Conservation (phyloP, 2,113 vertebrate genomes). For the Catagonus wagneri region DNA sequence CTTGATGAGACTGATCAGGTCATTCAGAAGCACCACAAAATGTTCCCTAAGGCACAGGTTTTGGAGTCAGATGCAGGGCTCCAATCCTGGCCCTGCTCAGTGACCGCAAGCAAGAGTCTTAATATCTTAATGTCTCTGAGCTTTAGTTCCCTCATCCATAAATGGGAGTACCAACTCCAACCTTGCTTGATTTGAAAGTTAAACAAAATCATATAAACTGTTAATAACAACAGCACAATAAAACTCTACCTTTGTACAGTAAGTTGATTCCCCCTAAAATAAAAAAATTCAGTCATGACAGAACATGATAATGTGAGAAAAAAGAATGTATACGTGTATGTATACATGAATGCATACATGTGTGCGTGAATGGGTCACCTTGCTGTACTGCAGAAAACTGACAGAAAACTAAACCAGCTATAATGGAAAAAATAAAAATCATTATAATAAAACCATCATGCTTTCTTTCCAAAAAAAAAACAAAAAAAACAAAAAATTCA, state of each 20-base stretch:
- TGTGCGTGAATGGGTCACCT: too few relatives aligned
- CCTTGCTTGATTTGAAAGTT: background rate
- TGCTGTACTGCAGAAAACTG: too few relatives aligned
- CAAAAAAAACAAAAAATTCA: background rate
- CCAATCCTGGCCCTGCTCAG: background rate
- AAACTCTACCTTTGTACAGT: background rate
- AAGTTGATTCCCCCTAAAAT: background rate
- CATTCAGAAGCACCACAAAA: background rate
- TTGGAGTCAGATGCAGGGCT: background rate
- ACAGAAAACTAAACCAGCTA: too few relatives aligned
- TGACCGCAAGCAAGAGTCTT: background rate
- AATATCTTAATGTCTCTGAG: background rate
- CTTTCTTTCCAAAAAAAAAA: too few relatives aligned
- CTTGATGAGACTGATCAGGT: background rate
- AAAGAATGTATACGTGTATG: too few relatives aligned
- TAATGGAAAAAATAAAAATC: too few relatives aligned
- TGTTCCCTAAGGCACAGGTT: background rate
- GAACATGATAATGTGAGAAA: too few relatives aligned
- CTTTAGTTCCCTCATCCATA: background rate
- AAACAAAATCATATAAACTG: background rate
- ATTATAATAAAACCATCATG: too few relatives aligned
- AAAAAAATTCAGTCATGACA: too few relatives aligned
- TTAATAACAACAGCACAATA: background rate
- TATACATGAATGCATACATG: too few relatives aligned
- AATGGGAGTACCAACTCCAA: background rate